A percentile compares a stretch with the other conserved stretches of the same genome.
Conservation (phyloP, 2,797 vertebrate species). For the Chaetophractus vellerosus region DNA sequence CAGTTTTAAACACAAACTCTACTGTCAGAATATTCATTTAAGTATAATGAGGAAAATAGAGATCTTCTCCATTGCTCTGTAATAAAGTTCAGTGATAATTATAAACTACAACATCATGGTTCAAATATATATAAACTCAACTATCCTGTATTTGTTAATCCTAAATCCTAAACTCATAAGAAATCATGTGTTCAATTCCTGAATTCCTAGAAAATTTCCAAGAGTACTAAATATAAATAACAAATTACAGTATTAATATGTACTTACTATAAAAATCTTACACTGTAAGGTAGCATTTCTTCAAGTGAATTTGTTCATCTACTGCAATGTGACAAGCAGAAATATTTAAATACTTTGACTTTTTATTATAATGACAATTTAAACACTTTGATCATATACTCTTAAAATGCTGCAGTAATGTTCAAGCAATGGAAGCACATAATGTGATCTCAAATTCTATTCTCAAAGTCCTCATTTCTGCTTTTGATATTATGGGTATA, state of each 20-base stretch:
- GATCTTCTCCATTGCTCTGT: background rate
- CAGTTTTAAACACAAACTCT: background rate
- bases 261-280: background rate
- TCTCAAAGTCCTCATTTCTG: background rate
- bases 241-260: background rate
- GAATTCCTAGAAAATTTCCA: background rate
- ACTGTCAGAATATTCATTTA: background rate
- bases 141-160: background rate
- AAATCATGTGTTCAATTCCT: background rate
- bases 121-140: background rate
- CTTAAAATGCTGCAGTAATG: background rate
- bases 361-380: background rate
- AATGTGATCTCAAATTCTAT: background rate
- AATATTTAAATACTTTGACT: background rate
- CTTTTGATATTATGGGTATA: background rate
- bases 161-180: background rate
- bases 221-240: background rate
- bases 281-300: background rate
- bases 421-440: background rate
- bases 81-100: background rate
- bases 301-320: background rate
- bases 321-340: background rate
- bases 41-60: constrained; percentile 6
- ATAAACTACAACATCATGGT: background rate
- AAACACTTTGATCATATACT: background rate